These are phyloP conservation scores for Trachelus stipa DNA, from an alignment of 2,888 invertebrate species.

Conservation along the genomic window DNA sequence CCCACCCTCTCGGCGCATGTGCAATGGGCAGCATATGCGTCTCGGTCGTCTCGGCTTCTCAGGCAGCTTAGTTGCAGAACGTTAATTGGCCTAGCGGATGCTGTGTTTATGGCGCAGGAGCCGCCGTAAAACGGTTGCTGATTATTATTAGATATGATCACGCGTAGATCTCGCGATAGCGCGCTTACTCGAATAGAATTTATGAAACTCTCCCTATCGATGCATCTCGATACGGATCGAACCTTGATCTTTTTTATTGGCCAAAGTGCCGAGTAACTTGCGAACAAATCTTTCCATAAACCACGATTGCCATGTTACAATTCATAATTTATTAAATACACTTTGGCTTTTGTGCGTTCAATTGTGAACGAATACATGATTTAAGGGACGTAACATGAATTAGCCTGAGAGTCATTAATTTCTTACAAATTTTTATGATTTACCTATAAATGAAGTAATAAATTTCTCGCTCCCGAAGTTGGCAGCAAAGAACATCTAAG, in stretches of 20 bases:
- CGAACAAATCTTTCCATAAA: neutral
- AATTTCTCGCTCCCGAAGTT: too few species aligned
- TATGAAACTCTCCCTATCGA: constrained; percentile 27
- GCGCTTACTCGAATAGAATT: constrained; percentile 27
- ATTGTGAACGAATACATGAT: neutral
- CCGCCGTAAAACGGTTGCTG: constrained; percentile 47
- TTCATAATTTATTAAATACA: neutral
- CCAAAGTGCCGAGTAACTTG: neutral
- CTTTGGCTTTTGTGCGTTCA: neutral
- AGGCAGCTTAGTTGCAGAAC: constrained; percentile 31
- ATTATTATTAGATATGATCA: constrained; percentile 55
- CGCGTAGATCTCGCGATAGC: constrained; percentile 42
- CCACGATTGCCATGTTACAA: neutral
- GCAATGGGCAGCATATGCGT: neutral
- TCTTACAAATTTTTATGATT: neutral
- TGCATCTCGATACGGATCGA: constrained; percentile 3
- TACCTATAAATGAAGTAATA: neutral
- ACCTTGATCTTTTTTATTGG: neutral
- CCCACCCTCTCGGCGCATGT: constrained; percentile 21
- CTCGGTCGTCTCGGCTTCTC: constrained; percentile 17
- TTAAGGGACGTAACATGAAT: neutral
- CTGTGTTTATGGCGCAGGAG: constrained; percentile 41
- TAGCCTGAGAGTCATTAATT: neutral
- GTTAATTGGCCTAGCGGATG: constrained; percentile 48
- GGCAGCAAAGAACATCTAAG: neutral